These are phyloP conservation scores for Dicrurus megarhynchus DNA, from an alignment of 2,113 vertebrate genomes.

Conservation along the genomic window DNA sequence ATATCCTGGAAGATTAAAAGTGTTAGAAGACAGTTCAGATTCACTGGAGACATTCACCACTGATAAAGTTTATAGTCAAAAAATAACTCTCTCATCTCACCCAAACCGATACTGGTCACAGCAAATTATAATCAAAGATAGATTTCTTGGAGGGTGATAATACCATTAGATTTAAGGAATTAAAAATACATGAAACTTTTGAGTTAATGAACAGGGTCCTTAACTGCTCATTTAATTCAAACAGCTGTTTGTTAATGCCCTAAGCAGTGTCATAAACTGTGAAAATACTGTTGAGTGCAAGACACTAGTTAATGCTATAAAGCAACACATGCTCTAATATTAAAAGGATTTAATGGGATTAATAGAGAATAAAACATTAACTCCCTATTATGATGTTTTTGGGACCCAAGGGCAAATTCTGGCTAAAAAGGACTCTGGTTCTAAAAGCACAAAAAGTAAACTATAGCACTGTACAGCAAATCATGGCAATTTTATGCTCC, in stretches of 20 bases:
- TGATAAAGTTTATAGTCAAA: constrained; percentile 70
- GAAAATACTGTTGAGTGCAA: constrained; percentile 87
- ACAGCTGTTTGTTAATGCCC: constrained; percentile 91
- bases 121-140: constrained; percentile 84
- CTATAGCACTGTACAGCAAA: constrained; percentile 84
- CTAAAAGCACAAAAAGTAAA: constrained; percentile 81
- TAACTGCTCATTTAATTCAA: constrained; percentile 91
- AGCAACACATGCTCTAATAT: constrained; percentile 90
- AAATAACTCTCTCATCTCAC: constrained; percentile 61
- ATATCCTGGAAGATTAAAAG: constrained; percentile 74
- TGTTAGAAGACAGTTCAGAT: constrained; percentile 66
- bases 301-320: constrained; percentile 88
- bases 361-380: constrained; percentile 89
- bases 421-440: constrained; percentile 79
- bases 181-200: constrained; percentile 90
- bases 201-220: constrained; percentile 89
- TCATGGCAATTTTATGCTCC: constrained; percentile 84
- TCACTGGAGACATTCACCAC: constrained; percentile 59
- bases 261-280: constrained; percentile 90
- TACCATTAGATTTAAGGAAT: constrained; percentile 86
- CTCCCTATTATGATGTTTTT: constrained; percentile 85
- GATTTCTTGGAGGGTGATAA: constrained; percentile 82
- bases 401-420: constrained; percentile 85
- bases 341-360: constrained; percentile 89
- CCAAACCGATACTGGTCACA: constrained; percentile 74